These are phyloP conservation scores for Caenorhabditis sp. DNA, from an alignment of 2,888 invertebrate genomes.

Conservation along the genomic window DNA sequence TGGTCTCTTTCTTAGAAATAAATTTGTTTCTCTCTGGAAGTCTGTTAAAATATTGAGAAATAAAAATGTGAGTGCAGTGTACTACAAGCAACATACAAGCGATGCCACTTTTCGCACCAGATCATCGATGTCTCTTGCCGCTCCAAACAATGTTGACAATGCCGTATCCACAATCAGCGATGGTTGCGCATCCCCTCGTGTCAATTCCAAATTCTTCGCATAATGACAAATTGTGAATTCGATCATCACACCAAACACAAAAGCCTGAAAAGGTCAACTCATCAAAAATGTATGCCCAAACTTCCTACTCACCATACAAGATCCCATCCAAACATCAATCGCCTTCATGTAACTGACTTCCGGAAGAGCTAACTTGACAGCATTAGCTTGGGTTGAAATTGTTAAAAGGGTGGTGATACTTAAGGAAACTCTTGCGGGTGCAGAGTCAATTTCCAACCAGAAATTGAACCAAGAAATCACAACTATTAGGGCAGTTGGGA, in stretches of 20 bases:
- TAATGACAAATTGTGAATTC: slow-evolving; percentile 70
- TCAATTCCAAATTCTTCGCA: slow-evolving; percentile 66
- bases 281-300: too few relatives aligned
- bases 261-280: slow-evolving; percentile 59
- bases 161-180: slow-evolving; percentile 67
- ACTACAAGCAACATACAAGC: slow-evolving; percentile 48
- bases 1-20: not conserved
- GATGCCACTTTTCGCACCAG: slow-evolving; percentile 55
- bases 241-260: slow-evolving; percentile 70
- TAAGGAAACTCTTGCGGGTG: slow-evolving; percentile 69
- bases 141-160: slow-evolving; percentile 67
- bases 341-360: slow-evolving; percentile 70
- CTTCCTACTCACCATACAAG: slow-evolving; percentile 68
- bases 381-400: slow-evolving; percentile 66
- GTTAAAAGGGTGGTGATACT: slow-evolving; percentile 69
- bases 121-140: slow-evolving; percentile 58
- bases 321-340: slow-evolving; percentile 72
- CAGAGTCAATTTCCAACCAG: slow-evolving; percentile 70
- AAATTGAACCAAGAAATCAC: slow-evolving; percentile 75
- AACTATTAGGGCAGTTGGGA: slow-evolving; percentile 76
- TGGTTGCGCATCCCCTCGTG: slow-evolving; percentile 50
- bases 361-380: slow-evolving; percentile 68
- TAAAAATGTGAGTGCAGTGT: slow-evolving; percentile 18
- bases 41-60: not conserved
- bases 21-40: not conserved